Base-by-base conservation (phyloP, 2,888 invertebrate species). In the Philaethria dido region DNA sequence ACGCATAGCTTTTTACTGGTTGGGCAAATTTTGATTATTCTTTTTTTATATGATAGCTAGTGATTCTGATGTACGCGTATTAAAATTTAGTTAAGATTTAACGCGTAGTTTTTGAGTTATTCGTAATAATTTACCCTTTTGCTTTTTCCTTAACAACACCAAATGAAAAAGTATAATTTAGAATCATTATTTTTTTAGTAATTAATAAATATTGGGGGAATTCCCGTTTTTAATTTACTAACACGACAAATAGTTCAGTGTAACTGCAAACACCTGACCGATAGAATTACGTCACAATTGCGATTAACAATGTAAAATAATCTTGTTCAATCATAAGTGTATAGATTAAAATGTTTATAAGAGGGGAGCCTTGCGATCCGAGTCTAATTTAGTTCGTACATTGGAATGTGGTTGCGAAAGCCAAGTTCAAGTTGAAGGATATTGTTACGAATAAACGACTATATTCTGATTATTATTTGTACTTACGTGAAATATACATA, bases 311-410 rank as follows among this genome's bases (percentile, higher is more conserved):
- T 25, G 9, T 48, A 14, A 47, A 18, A 25, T n/a, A 50, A 39
- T 39, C 39, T 39, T 2, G 39, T 39, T 39, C 13, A 13, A 39
- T 39, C 39, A 39, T 3, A 39, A 39, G 39, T 39, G 45, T 45
- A 18, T 3, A 45, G 9, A 45, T 45, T 9, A 45, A 18, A 18
- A 45, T 45, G 18, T 18, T 45, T 20, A 2, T 33, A 18, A 11
- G 54, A 54, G 16, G 9, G 29, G 16, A 13, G 16, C 14, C 54
- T 18, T 14, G 14, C 3, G 54, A 54, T 18, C 20, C 20, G 3
- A 54, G 18, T 54, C 54, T 54, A 54, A 45, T 45, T 18, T 54
- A 36, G 36, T 36, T 54, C 36, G 5, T 29, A 36, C 18, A 14
- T 39, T 36, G 20, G 20, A 39, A 55, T 39, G 20, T 39, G 18